Conservation (phyloP, 2,888 invertebrate genomes). For the Thereva nobilitata region DNA sequence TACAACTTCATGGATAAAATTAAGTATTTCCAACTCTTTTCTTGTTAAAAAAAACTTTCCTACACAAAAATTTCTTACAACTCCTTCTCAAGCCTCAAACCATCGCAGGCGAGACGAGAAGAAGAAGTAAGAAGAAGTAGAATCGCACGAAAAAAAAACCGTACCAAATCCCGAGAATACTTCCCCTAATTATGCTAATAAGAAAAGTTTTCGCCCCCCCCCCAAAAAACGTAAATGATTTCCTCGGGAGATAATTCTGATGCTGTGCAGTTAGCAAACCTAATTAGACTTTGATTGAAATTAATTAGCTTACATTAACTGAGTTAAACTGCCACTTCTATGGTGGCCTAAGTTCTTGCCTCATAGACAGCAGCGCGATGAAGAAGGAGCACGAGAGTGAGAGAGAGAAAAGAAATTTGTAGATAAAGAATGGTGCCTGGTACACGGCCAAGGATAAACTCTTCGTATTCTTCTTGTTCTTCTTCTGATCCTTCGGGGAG, state of each 20-base stretch:
- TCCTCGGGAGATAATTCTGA: slow-evolving; percentile 22
- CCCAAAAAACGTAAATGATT: slow-evolving; percentile 31
- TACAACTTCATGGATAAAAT: background rate
- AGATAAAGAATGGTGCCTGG: background rate
- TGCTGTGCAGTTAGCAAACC: slow-evolving; percentile 31
- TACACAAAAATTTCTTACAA: too few relatives aligned
- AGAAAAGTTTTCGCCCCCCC: slow-evolving; percentile 13
- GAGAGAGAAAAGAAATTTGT: slow-evolving; percentile 17
- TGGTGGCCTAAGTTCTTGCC: background rate
- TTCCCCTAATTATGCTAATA: slow-evolving; percentile 26
- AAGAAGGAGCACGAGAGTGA: background rate
- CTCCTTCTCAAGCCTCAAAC: too few relatives aligned
- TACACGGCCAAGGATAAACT: too few relatives aligned
- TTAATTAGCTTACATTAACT: slow-evolving; percentile 38
- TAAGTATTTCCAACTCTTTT: too few relatives aligned
- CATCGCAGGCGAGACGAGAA: too few relatives aligned
- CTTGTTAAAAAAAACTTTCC: too few relatives aligned
- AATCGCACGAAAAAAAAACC: background rate
- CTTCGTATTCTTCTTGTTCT: too few relatives aligned
- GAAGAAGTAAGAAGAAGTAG: too few relatives aligned
- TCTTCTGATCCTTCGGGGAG: too few relatives aligned
- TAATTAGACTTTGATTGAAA: slow-evolving; percentile 38
- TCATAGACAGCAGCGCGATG: background rate
- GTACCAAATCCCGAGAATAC: background rate
- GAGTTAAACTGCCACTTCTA: slow-evolving; percentile 31